Base-by-base conservation (phyloP, 1,140 invertebrate species). In the Sminthurides bifidus region DNA sequence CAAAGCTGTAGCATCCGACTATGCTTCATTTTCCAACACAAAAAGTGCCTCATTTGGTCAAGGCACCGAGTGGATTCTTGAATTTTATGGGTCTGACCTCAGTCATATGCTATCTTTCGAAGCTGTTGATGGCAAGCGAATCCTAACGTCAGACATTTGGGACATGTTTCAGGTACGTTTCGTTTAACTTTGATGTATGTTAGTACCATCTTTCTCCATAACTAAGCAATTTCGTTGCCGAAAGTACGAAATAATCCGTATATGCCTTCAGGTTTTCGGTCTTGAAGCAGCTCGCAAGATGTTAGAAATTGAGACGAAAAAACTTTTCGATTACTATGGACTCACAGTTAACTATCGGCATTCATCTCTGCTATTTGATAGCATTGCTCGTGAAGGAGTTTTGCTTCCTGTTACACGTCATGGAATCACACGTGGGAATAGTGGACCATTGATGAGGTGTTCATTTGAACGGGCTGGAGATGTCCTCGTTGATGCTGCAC, bases 361-460 rank as follows among this genome's bases (percentile, higher is more conserved):
- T 77, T 79, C 99, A 70, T 92, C 96, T 6, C 79, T 99, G 70
- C 80, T 99, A 68, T 99, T 96, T 77, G 96, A 99, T 71, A 93
- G 98, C 0, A 99, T 57, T 46, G 52, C 55, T 3, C 92, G 93
- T 15, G 99, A 98, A 74, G 96, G 96, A 71, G 93, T 98, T 76
- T 78, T 99, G 65, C 99, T 99, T 96, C 95, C 96, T 59, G 99
- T 99, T 66, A 99, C 96, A 41, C 88, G 96, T 79, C 96, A 99
- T 75, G 96, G 96, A 68, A 98, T 99, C 67, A 99, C 99, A 72
- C 80, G 96, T 69, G 95, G 98, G 67, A 96, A 99, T 67, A 98
- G 93, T 49, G 96, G 96, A 58, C 93, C 93, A n/a, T 78, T 99
- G 55, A 98, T 98, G 88, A 85, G 85, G 67, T 93, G 89, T 69